Conservation (phyloP, 1,140 invertebrate genomes). For the Zaprionus nigranus region DNA sequence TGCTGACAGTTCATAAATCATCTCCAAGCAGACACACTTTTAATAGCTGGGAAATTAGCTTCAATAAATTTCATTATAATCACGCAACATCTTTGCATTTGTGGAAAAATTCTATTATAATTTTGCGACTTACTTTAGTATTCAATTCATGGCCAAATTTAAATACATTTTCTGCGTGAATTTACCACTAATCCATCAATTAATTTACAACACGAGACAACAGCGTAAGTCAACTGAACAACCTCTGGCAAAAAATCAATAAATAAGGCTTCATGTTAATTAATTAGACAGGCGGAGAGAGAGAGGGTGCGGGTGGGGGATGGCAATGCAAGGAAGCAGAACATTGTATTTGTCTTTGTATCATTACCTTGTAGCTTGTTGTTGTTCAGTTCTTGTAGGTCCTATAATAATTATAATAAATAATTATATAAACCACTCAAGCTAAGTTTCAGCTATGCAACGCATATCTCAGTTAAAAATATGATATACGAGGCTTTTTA, state of each 20-base stretch:
- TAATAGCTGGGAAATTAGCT: conserved; percentile 42
- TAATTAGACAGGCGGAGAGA: not conserved
- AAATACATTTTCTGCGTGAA: not conserved
- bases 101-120: not conserved
- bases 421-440: no score
- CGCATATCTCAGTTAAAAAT: no score
- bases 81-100: not conserved
- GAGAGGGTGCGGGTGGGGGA: no score
- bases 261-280: not conserved
- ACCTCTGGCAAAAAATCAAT: not conserved
- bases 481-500: not conserved
- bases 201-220: conserved; percentile 1
- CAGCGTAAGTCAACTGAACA: not conserved
- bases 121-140: not conserved
- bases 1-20: conserved; percentile 7
- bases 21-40: not conserved
- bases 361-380: not conserved
- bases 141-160: not conserved
- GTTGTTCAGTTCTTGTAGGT: not conserved
- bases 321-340: not conserved
- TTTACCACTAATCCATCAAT: not conserved
- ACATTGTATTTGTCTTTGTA: not conserved
- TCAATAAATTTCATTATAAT: conserved; percentile 30
- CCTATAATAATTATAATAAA: not conserved
- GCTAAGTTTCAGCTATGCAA: not conserved